Evolutionary conservation across 1,140 invertebrate species (phyloP).

Genomic region (Latrodectus geometricus): DNA sequence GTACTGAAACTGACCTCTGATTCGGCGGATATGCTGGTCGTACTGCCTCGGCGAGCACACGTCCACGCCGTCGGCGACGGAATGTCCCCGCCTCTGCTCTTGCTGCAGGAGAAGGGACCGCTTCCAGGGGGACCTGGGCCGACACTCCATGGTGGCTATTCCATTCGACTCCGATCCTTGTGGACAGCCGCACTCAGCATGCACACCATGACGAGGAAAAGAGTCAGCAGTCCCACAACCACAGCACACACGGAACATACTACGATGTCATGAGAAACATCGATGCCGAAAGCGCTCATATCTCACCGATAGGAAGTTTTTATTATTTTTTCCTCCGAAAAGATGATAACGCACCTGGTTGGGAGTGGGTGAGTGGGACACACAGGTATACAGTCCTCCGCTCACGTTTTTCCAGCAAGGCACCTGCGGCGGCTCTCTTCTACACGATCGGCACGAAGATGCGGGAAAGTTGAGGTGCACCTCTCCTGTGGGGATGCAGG

Average conservation of each 20-base stretch:
- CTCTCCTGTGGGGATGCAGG: background rate
- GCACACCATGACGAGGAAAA: conserved; percentile 52
- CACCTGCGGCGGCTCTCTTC: conserved; percentile 49
- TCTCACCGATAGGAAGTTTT: background rate
- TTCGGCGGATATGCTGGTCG: conserved; percentile 59
- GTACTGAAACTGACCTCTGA: conserved; percentile 57
- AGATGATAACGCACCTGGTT: conserved; percentile 18
- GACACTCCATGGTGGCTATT: conserved; percentile 1
- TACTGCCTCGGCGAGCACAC: conserved; percentile 60
- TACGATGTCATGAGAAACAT: conserved; percentile 37
- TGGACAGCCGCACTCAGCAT: conserved; percentile 49
- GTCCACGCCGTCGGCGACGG: conserved; percentile 46
- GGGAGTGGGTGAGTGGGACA: conserved; percentile 23
- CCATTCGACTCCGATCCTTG: conserved; percentile 32
- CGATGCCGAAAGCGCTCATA: conserved; percentile 23
- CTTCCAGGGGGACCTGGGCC: conserved; percentile 53
- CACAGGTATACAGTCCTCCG: background rate
- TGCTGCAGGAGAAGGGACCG: conserved; percentile 33
- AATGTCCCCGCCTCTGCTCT: conserved; percentile 9
- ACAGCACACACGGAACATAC: conserved; percentile 58
- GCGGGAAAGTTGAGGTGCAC: background rate
- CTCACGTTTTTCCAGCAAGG: background rate
- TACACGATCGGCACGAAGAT: conserved; percentile 25
- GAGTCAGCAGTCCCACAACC: conserved; percentile 45
- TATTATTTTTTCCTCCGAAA: background rate